Base-by-base conservation (phyloP, 2,797 vertebrate species). In the Hemibagrus guttatus region DNA sequence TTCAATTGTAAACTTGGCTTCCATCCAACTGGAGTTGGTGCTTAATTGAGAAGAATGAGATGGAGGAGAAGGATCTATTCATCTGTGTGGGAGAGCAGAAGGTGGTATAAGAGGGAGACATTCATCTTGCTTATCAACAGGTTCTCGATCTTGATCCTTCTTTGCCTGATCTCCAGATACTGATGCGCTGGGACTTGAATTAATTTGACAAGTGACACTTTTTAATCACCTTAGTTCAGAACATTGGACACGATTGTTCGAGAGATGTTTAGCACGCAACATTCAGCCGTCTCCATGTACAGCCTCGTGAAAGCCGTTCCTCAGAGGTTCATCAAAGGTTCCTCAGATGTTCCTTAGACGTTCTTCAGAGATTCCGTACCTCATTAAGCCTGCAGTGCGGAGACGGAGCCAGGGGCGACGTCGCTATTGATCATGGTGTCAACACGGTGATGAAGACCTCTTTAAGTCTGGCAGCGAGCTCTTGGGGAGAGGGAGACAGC, bases 1-100 rank as follows among this genome's bases (percentile, higher is more conserved):
- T 94, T 94, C 94, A 94, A 93, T 94, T 93, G 94, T 93, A 90
- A 91, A 90, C 93, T 63, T 91, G 93, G 92, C 94, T 90, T 89
- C 85, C 26, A 87, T 93, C 92, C 92, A 94, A 93, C 94, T 90
- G 85, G 91, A 88, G 35, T 75, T 91, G 93, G 91, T 12, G 49
- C 89, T 88, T 95, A 94, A 96, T 95, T 94, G 92, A 95, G 93
- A 95, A 93, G 93, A 95, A 95, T 94, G 91, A 91, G 92, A 89
- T 79, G 83, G 89, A 90, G 81, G 74, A 71, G 83, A 83, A 84
- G 61, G 81, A 92, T 93, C 93, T 93, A 95, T 94, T 95, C 85
- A 90, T 95, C 93, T 93, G 91, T 92, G 89, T 59, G 31, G 71
- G 85, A 87, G 89, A 74, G 89, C 87, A 54, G 74, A 71, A 46